A percentile compares a stretch with the other conserved stretches of the same genome.
Conservation (phyloP, 2,113 vertebrate genomes). For the Cephalopterus ornatus region DNA sequence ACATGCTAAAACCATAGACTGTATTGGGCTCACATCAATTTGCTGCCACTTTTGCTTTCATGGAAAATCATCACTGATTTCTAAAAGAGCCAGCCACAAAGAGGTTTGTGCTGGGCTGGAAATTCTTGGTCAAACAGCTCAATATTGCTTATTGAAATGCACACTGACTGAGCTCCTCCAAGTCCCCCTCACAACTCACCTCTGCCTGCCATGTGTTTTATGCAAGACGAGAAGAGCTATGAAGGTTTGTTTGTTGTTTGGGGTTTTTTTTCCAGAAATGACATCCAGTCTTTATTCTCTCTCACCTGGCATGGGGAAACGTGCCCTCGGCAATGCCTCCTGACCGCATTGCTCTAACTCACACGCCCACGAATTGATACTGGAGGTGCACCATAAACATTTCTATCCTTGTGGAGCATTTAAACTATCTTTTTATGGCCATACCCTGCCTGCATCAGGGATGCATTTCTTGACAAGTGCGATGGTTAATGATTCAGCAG, state of each 20-base stretch:
- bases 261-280: background rate
- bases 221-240: background rate
- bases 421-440: slow-evolving; percentile 36
- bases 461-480: slow-evolving; percentile 10
- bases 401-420: background rate
- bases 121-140: background rate
- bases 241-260: background rate
- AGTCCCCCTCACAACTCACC: background rate
- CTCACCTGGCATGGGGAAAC: background rate
- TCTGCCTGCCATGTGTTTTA: background rate
- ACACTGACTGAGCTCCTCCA: background rate
- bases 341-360: background rate
- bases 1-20: background rate
- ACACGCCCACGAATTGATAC: background rate
- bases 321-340: background rate
- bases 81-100: background rate
- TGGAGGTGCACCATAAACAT: slow-evolving; percentile 11
- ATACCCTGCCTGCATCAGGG: background rate
- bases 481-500: slow-evolving; percentile 56
- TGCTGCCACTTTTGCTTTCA: background rate
- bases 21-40: accelerated
- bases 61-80: background rate
- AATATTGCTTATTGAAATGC: background rate
- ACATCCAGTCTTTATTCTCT: background rate
- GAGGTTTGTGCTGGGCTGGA: background rate